Base-by-base conservation (phyloP, 2,113 vertebrate genomes). In the Heterocephalus glaber region DNA sequence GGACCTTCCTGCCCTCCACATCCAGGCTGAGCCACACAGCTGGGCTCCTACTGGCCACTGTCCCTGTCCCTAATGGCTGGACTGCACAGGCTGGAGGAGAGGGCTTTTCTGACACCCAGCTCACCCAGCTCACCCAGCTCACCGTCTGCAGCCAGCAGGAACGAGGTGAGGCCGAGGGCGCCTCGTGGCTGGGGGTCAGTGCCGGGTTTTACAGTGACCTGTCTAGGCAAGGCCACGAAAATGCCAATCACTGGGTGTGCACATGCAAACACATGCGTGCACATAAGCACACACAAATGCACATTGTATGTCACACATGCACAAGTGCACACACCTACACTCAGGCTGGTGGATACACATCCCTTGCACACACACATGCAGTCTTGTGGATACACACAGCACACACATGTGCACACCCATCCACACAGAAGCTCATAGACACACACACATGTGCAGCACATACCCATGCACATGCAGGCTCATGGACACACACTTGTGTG, bases 121-220 rank as follows among this genome's bases (percentile, higher is more conserved):
- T 7, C 5, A 11, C 35, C n/a, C 5, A 4, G 26, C n/a, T n/a
- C 2, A 0, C 3, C 56, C 65, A 52, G 11, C 8, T 35, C 61
- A 35, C n/a, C 12, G 12, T 52, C 70, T 28, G 16, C 7, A n/a
- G 44, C 54, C 28, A 56, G 14, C 56, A 70, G 65, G 20, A 8
- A 41, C 0, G 4, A 84, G 4, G 66, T 11, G 65, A 35, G 83
- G 35, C 19, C 68, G 58, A 52, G n/a, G 33, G 7, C 13, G 4
- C 70, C 4, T 1, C 22, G 4, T 2, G 14, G 47, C 70, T 14
- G 4, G 2, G 30, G 38, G 1, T 22, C 16, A 0, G 0, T 81
- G 49, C 3, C 13, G 12, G 17, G 20, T 20, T 5, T 38, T 4
- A 66, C 20, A 3, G 38, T 30, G 4, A 6, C 72, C 54, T 72